phyloP scores from a whole-genome alignment of 2,113 vertebrate species.

The Tyto alba region DNA sequence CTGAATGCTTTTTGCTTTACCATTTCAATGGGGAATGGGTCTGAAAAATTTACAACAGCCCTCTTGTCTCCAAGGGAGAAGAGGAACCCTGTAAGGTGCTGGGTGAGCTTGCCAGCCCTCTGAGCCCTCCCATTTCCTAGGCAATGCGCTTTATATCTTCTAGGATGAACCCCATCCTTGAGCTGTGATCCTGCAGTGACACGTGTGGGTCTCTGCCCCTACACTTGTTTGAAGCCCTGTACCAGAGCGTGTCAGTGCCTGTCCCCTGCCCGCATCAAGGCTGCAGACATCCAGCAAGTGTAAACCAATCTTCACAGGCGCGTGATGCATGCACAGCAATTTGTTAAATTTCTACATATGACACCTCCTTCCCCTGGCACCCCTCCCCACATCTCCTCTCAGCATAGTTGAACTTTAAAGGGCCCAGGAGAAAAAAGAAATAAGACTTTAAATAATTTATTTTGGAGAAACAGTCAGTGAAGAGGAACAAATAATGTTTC shows the following conservation, averaged over 20 bases:
- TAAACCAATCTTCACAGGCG: neutral
- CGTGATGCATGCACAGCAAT: neutral
- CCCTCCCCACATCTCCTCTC: constrained; percentile 46
- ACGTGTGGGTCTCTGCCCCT: neutral
- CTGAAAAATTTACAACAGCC: neutral
- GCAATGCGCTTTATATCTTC: neutral
- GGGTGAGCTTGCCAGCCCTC: neutral
- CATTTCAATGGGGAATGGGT: neutral
- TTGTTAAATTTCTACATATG: constrained; percentile 29
- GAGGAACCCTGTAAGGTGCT: constrained; percentile 15
- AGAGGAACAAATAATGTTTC: constrained; percentile 99
- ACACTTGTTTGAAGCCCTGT: neutral
- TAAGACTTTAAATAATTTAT: constrained; percentile 99
- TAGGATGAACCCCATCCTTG: neutral
- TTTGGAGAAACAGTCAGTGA: constrained; percentile 95
- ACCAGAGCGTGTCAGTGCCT: neutral
- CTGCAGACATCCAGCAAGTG: neutral
- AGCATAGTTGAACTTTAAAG: constrained; percentile 83
- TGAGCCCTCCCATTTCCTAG: neutral
- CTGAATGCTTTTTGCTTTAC: constrained; percentile 37
- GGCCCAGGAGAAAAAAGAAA: constrained; percentile 84
- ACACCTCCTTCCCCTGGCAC: neutral
- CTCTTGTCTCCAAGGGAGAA: neutral
- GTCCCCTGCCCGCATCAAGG: neutral
- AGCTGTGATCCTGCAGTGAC: neutral